These are phyloP conservation scores for Eupithecia exiguata DNA, from an alignment of 2,888 invertebrate genomes.

Conservation along the genomic window DNA sequence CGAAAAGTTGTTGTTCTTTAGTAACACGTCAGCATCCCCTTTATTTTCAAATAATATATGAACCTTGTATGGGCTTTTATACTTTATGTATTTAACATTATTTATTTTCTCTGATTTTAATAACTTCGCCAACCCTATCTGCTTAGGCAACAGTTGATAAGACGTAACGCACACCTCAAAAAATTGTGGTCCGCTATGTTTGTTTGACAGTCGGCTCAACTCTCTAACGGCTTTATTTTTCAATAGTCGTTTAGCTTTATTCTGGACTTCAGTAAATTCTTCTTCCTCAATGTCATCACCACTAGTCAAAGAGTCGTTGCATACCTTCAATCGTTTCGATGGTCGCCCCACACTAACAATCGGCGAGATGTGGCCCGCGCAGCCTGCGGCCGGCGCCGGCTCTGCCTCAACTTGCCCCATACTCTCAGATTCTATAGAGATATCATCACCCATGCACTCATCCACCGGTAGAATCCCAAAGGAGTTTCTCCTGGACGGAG, in stretches of 20 bases:
- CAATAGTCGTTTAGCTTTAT: too few species aligned
- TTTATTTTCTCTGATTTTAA: background rate
- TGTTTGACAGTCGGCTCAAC: too few species aligned
- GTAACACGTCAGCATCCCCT: background rate
- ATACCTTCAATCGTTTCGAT: background rate
- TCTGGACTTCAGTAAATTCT: too few species aligned
- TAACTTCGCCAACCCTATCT: background rate
- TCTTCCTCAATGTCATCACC: too few species aligned
- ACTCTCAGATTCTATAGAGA: background rate
- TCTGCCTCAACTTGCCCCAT: background rate
- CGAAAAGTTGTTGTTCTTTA: background rate
- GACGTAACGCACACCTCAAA: background rate
- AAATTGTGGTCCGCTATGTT: background rate
- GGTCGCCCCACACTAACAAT: background rate
- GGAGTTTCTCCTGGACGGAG: background rate
- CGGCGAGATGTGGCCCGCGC: background rate
- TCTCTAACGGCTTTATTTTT: too few species aligned
- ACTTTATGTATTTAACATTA: background rate
- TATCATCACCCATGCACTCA: background rate
- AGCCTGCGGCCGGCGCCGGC: background rate
- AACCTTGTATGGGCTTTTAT: background rate
- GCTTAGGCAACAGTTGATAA: background rate
- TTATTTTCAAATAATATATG: background rate
- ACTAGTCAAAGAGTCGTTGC: too few species aligned
- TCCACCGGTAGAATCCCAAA: background rate